Base-by-base conservation (phyloP, 2,888 invertebrate species). In the Papilio gigon region DNA sequence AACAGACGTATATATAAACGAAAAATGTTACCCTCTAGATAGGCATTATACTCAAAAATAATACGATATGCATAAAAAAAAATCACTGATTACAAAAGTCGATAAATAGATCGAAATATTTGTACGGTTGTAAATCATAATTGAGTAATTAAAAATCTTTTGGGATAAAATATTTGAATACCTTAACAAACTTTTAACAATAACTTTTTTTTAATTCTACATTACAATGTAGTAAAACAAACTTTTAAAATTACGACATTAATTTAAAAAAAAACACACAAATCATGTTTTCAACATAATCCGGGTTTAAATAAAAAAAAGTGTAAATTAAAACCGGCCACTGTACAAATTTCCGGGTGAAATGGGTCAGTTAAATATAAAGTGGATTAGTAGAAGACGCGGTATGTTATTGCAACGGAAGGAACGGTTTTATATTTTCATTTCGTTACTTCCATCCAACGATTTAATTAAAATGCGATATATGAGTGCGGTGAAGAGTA, bases 291-390 rank as follows among this genome's bases (percentile, higher is more conserved):
- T 37, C 30, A 56, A 61, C 17, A 68, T n/a, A 50, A 27, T 61
- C 22, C 42, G 35, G 33, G 22, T 62, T 33, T 44, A 44, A 62
- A 68, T 68, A 56, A 37, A 67, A 66, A 64, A 56, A 68, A 47
- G 11, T 58, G 58, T 25, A 44, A 64, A 58, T 64, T 44, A 37
- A 68, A 59, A 68, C 9, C 63, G 68, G 27, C 35, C 63, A 37
- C 12, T 58, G 63, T 44, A 68, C 63, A 68, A 68, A 68, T 68
- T 68, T 68, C 63, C 63, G 68, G 63, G 47, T 68, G 68, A 68
- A 68, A 68, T 59, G 58, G 68, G 68, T 64, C 68, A 68, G 68
- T 68, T 68, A 68, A 68, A 68, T 58, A 68, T 68, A 67, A 62
- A 68, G 56, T 37, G 58, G 17, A 47, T 59, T 47, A 27, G 64